Base-by-base conservation (phyloP, 2,113 vertebrate genomes). In the Hemicordylus capensis region DNA sequence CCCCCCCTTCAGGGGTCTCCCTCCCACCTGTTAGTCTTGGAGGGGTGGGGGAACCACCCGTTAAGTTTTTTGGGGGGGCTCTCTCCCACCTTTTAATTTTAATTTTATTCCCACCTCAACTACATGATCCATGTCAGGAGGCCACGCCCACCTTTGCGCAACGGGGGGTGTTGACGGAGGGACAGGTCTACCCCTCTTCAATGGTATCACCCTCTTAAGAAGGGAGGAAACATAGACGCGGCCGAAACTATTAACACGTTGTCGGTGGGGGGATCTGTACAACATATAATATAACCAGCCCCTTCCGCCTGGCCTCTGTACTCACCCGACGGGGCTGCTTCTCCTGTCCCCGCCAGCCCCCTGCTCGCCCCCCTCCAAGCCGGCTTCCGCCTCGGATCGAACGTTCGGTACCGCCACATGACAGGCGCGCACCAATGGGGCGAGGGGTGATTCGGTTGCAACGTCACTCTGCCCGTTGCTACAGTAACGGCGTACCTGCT, bases 341-440 rank as follows among this genome's bases (percentile, higher is more conserved):
- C 72, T 44, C 8, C 31, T 34, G 8, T 28, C 17, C 61, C 42
- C n/a, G 44, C 61, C n/a, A 15, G 58, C 42, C 58, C n/a, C 72
- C 81, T 26, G 17, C 15, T 22, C 12, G 15, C 72, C 58, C 72
- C 34, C 34, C 63, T 72, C 24, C 59, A 20, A 28, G 7, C 58
- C 59, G 72, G 81, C 61, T 76, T 84, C 72, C 72, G 42, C n/a
- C 72, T 76, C 4, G 31, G 59, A 28, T 8, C 44, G 59, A 84
- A 76, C 59, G 34, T 19, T 75, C 81, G 58, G 22, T 39, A 48
- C 24, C 58, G 81, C 72, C 81, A 84, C 81, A 76, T 84, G 81
- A 84, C 59, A 2, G 22, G 5, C 58, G 56, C 42, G 7, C 14
- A 54, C 81, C 72, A 84, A 76, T 76, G n/a, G n/a, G 12, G 8